A percentile compares a stretch with the other conserved stretches of the same genome.
These are phyloP conservation scores for Drosophila serrata DNA, from an alignment of 1,140 invertebrate species.

Conservation along the genomic window DNA sequence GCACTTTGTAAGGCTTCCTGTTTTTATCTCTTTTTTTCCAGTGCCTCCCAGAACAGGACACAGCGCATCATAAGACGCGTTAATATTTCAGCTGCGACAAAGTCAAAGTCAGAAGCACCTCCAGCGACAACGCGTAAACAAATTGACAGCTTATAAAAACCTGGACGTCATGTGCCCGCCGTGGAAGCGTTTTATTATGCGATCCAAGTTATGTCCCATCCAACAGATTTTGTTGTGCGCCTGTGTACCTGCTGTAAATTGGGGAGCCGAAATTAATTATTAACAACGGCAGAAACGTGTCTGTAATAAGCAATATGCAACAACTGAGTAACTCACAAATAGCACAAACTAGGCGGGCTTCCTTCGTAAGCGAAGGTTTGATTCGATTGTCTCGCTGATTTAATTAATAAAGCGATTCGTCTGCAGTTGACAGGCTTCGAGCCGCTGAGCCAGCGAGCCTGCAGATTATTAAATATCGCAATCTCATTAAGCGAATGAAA, in stretches of 20 bases:
- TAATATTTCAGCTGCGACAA: slow-evolving; percentile 75
- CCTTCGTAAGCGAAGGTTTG: neutral
- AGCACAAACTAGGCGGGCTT: neutral
- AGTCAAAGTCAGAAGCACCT: slow-evolving; percentile 62
- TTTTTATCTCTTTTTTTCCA: neutral
- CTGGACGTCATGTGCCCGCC: slow-evolving; percentile 70
- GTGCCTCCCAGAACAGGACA: slow-evolving; percentile 34
- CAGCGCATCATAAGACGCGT: slow-evolving; percentile 55
- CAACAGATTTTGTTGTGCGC: slow-evolving; percentile 23
- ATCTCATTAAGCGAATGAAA: slow-evolving; percentile 35
- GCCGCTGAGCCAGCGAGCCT: neutral
- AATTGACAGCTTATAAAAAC: slow-evolving; percentile 83
- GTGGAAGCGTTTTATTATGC: slow-evolving; percentile 78
- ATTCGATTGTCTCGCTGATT: slow-evolving; percentile 30
- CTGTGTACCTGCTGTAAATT: slow-evolving; percentile 28
- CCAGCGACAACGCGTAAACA: slow-evolving; percentile 67
- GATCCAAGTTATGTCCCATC: slow-evolving; percentile 74
- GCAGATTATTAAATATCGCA: slow-evolving; percentile 46
- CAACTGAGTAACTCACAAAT: slow-evolving; percentile 1
- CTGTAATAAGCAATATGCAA: slow-evolving; percentile 56
- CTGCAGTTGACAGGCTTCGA: slow-evolving; percentile 18
- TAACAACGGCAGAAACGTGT: slow-evolving; percentile 67
- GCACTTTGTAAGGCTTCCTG: too few species aligned
- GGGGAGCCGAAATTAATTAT: slow-evolving; percentile 71
- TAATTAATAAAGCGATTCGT: slow-evolving; percentile 28